Evolutionary conservation across 2,888 invertebrate genomes (phyloP), one percentile per base, ranked within the genome.

Genomic region (Acleris cristana): DNA sequence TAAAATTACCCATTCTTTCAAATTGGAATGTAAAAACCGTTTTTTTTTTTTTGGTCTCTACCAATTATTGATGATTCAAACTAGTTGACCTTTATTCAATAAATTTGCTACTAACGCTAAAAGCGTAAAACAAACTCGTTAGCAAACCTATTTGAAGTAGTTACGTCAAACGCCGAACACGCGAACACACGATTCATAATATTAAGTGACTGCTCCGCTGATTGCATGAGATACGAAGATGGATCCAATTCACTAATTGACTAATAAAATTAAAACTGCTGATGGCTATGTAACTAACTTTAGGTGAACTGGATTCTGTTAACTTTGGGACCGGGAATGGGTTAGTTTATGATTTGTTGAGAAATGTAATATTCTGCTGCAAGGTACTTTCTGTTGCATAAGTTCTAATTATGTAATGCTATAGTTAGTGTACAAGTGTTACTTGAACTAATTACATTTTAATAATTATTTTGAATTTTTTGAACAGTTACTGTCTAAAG

Each of bases 141-240:
- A 55, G 18, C 65, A 70, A 64, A 60, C 73, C 70, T 73, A 64
- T 69, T 65, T 77, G 80, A 81, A 84, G 78, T 79, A 72, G 77
- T 85, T 82, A 81, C 77, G 76, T 82, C 79, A 81, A 84, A 84
- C 79, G 79, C 78, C 77, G 84, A 80, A 75, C 89, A 89, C 89
- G 88, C 87, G 81, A 89, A 84, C 81, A 72, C 72, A 72, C 86
- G 78, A 88, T 89, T 87, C 85, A 86, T 89, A 86, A 88, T 85
- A 82, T 79, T 82, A 82, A 84, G 83, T 80, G 85, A 82, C 81
- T 81, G 79, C 72, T 79, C 78, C 71, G 74, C 77, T 74, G 76
- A 78, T 64, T 69, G 73, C 70, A 78, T 73, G 78, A 82, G 83
- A 83, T 83, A 82, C 81, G 83, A 84, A 84, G 84, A 87, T 79